phyloP scores from a whole-genome alignment of 2,888 invertebrate species.

The Melanargia galathea region DNA sequence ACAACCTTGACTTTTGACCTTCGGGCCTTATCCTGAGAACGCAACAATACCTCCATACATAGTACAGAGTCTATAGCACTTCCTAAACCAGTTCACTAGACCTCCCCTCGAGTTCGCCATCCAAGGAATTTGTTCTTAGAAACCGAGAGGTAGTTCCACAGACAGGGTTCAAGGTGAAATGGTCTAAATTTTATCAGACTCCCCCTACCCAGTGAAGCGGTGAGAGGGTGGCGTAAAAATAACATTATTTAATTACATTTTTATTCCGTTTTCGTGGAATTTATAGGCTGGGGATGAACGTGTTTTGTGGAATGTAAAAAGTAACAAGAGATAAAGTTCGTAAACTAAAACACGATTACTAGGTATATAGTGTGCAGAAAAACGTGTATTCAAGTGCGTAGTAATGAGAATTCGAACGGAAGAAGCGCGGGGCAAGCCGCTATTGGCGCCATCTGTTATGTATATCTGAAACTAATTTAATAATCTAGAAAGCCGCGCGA shows the following conservation, averaged over 20 bases:
- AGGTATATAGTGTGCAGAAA: too few species aligned
- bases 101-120: constrained; percentile 33
- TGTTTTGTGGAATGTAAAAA: neutral
- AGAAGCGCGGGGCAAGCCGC: too few species aligned
- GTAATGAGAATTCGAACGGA: too few species aligned
- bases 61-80: constrained; percentile 26
- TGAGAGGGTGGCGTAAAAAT: constrained; percentile 35
- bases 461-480: too few species aligned
- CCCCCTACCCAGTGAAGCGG: constrained; percentile 25
- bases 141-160: constrained; percentile 20
- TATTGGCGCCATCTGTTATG: too few species aligned
- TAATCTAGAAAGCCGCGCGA: too few species aligned
- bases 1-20: constrained; percentile 47
- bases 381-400: too few species aligned
- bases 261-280: constrained; percentile 15
- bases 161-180: constrained; percentile 25
- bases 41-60: constrained; percentile 18
- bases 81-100: constrained; percentile 30
- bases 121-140: constrained; percentile 26
- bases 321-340: too few species aligned
- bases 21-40: constrained; percentile 33
- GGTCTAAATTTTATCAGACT: constrained; percentile 32
- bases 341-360: too few species aligned
- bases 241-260: constrained; percentile 31
- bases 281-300: neutral